A percentile compares a stretch with the other conserved stretches of the same genome.
Conservation (phyloP, 1,140 invertebrate genomes). For the Drosophila ficusphila region DNA sequence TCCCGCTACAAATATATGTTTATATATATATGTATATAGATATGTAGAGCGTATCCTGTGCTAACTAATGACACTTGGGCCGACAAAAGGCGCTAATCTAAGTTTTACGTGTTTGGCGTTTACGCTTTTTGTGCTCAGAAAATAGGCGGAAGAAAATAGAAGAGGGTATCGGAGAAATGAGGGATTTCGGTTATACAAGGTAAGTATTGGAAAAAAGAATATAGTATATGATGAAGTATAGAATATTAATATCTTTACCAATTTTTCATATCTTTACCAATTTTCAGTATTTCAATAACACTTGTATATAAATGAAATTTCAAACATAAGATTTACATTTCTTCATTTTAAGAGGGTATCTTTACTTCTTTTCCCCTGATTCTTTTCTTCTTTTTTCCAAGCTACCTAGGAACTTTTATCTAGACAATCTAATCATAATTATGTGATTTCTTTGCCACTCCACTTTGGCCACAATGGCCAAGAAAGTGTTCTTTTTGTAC, state of each 20-base stretch:
- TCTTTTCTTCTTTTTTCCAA: neutral
- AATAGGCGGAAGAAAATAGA: neutral
- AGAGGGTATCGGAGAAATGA: neutral
- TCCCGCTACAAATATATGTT: neutral
- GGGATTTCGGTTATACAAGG: neutral
- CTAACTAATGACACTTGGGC: slow-evolving; percentile 71
- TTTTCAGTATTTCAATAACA: too few relatives aligned
- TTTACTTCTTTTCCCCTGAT: neutral
- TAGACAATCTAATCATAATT: slow-evolving; percentile 72
- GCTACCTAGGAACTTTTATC: slow-evolving; percentile 7
- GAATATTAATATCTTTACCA: too few relatives aligned
- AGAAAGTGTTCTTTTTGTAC: slow-evolving; percentile 45
- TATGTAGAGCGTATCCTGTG: slow-evolving; percentile 51
- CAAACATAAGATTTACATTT: neutral
- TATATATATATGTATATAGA: neutral
- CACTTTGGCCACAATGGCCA: slow-evolving; percentile 19
- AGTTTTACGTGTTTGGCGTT: slow-evolving; percentile 76
- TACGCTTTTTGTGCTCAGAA: slow-evolving; percentile 54
- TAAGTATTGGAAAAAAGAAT: neutral
- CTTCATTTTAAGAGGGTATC: slow-evolving; percentile 13
- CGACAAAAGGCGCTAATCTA: slow-evolving; percentile 78
- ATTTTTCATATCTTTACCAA: too few relatives aligned
- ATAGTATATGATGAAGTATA: too few relatives aligned
- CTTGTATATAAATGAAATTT: too few relatives aligned
- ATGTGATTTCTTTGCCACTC: slow-evolving; percentile 59